A percentile compares a stretch with the other conserved stretches of the same genome.
These are phyloP conservation scores for Miniopterus natalensis DNA, from an alignment of 2,113 vertebrate genomes.

Conservation along the genomic window DNA sequence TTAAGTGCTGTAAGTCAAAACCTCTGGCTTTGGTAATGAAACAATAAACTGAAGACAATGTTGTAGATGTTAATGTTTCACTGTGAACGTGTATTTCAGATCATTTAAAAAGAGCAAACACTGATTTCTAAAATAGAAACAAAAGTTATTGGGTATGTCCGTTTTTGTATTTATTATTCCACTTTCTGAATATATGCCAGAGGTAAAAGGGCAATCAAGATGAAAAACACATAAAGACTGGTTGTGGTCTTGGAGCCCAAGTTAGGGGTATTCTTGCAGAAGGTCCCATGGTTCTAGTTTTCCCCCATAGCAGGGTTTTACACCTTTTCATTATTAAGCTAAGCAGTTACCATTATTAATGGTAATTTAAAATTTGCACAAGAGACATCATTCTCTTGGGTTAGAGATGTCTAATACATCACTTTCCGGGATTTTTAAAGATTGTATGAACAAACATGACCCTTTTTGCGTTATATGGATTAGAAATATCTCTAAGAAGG, in stretches of 20 bases:
- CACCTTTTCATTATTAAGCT: background rate
- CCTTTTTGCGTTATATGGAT: background rate
- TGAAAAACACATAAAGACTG: background rate
- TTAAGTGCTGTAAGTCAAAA: constrained; percentile 19
- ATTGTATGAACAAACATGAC: background rate
- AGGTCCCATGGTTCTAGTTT: background rate
- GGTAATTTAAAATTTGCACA: constrained; percentile 32
- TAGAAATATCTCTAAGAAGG: constrained; percentile 23
- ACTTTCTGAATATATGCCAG: constrained; percentile 30
- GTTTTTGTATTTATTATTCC: background rate
- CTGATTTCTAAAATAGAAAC: constrained; percentile 27
- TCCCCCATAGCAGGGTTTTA: background rate
- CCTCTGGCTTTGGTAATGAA: background rate
- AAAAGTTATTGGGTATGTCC: background rate
- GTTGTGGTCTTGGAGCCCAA: background rate
- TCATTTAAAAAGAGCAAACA: constrained; percentile 28
- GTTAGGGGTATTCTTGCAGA: background rate
- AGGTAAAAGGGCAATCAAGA: constrained; percentile 17
- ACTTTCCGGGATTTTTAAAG: background rate
- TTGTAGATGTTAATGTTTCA: background rate
- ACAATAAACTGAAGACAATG: background rate
- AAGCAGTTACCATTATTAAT: background rate
- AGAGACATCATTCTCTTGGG: background rate
- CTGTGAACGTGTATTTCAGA: background rate
- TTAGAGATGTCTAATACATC: constrained; percentile 51